A percentile compares a stretch with the other conserved stretches of the same genome.
Conservation (phyloP, 2,113 vertebrate genomes). For the Corydoras sp. region DNA sequence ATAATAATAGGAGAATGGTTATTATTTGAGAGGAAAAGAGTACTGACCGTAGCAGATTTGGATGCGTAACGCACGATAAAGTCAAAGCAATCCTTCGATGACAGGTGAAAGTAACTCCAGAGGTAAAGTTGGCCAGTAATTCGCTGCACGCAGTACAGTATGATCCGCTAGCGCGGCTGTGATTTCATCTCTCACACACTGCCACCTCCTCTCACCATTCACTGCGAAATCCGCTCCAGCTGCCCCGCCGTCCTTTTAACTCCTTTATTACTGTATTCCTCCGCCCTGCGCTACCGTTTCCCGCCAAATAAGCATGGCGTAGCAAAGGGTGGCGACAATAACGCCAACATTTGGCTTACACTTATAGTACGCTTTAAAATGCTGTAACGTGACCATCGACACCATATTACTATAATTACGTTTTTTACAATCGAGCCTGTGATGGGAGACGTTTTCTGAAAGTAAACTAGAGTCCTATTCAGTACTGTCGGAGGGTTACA, state of each 20-base stretch:
- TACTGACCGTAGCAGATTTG: slow-evolving; percentile 31
- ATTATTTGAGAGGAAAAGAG: background rate
- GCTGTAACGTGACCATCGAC: no score
- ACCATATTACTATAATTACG: no score
- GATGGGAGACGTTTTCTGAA: no score
- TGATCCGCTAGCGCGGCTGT: background rate
- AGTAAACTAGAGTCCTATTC: no score
- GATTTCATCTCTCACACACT: background rate
- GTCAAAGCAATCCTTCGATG: background rate
- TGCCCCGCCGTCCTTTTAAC: slow-evolving; percentile 42
- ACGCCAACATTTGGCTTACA: no score
- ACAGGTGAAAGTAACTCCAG: slow-evolving; percentile 39
- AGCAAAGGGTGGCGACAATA: background rate
- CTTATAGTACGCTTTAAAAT: no score
- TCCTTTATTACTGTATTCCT: slow-evolving; percentile 38
- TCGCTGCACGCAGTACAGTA: background rate
- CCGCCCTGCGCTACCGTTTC: slow-evolving; percentile 38
- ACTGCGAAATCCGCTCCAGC: slow-evolving; percentile 39
- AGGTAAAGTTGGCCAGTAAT: slow-evolving; percentile 23
- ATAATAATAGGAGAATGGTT: background rate
- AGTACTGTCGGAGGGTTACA: no score
- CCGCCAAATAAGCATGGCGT: slow-evolving; percentile 41
- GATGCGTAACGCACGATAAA: background rate
- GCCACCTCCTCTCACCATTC: slow-evolving; percentile 24
- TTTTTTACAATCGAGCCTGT: no score